Conservation (phyloP, 2,113 vertebrate species). For the Thamnaconus septentrionalis region DNA sequence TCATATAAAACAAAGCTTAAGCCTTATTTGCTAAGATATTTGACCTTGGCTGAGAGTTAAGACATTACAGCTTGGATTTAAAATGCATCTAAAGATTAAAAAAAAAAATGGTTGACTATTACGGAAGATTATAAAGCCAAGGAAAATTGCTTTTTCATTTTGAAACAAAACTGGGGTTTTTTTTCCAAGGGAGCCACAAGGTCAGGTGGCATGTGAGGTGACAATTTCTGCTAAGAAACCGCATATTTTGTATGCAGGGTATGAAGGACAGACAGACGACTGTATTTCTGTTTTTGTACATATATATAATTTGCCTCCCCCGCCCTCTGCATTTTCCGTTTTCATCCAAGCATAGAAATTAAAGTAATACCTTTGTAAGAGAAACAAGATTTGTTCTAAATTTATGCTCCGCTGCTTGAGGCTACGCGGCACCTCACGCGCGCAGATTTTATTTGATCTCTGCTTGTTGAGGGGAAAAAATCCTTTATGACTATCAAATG, state of each 20-base stretch:
- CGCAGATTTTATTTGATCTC: constrained; percentile 78
- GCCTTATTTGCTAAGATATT: constrained; percentile 85
- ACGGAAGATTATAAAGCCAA: constrained; percentile 82
- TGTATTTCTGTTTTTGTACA: constrained; percentile 18
- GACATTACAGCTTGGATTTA: constrained; percentile 84
- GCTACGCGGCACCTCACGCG: constrained; percentile 77
- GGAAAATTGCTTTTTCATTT: constrained; percentile 84
- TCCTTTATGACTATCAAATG: constrained; percentile 82
- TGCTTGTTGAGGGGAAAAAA: constrained; percentile 78
- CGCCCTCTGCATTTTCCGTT: constrained; percentile 36
- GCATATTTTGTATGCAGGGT: constrained; percentile 55
- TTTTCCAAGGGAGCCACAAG: constrained; percentile 68
- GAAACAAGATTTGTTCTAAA: constrained; percentile 80
- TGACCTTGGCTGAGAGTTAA: constrained; percentile 85
- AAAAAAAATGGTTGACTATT: constrained; percentile 82
- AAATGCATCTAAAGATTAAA: constrained; percentile 88
- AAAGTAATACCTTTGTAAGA: constrained; percentile 81
- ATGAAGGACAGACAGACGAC: constrained; percentile 50
- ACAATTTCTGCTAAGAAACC: constrained; percentile 56
- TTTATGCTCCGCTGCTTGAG: constrained; percentile 78
- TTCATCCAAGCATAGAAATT: constrained; percentile 71
- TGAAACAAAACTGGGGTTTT: constrained; percentile 76
- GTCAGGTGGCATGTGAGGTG: constrained; percentile 77
- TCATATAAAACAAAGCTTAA: constrained; percentile 87
- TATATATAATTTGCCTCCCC: constrained; percentile 38